Evolutionary conservation across 1,140 invertebrate genomes (phyloP), one percentile per base, ranked within the genome.

Genomic region (Bombus huntii): DNA sequence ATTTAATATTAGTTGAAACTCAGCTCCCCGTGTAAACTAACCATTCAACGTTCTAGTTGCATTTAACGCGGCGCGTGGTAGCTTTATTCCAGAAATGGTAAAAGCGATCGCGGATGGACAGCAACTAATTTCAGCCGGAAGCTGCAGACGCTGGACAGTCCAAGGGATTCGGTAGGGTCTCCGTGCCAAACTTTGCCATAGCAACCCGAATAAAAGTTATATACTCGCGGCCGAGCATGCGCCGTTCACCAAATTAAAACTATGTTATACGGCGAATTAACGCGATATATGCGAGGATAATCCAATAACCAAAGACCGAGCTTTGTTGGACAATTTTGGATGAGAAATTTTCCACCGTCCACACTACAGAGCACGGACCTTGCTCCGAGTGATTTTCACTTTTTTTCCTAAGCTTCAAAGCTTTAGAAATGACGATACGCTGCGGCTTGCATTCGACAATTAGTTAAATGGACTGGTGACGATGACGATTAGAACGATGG

Each of bases 1-100:
- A 62, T 81, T 68, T 68, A 77, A 83, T 83, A 83, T 83, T 77
- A 77, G 62, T 68, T 28, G 81, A 53, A 53, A 76, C 42, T 37
- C 73, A 31, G 18, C 34, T 44, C 6, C 0, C 25, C 74, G 44
- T 83, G 81, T 83, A 83, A 83, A 76, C 81, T 83, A 83, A 76
- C 74, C 68, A 83, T 83, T 83, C 81, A 83, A 77, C 73, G 73
- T 31, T 42, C 62, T 42, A 68, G 73, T 76, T 39, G 34, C 62
- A 6, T 77, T 83, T 68, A 77, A 73, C 71, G 28, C 12, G 10
- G 6, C 28, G 22, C 42, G 31, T 28, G 57, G n/a, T 44, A 37
- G 70, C 31, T 22, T 6, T 57, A 39, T 57, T 28, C n/a, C 31
- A 47, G 15, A 5, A 22, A 62, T 12, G 4, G 59, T 4, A 66